Base-by-base conservation (phyloP, 2,888 invertebrate species). In the Acleris literana region DNA sequence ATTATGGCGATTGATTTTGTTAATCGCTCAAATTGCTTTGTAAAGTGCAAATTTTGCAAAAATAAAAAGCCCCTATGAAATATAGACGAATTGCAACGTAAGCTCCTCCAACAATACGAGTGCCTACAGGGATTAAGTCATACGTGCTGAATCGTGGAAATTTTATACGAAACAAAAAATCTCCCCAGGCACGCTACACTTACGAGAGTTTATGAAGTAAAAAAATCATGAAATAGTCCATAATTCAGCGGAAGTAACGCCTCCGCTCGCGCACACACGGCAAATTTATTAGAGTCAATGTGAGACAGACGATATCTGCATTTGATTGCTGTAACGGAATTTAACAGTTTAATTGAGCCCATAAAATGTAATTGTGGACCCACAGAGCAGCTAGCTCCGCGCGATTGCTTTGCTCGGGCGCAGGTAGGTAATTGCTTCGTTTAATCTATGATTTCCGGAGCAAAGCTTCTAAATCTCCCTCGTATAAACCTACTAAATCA, bases 201-300 rank as follows among this genome's bases (percentile, higher is more conserved):
- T 70, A 54, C 66, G 46, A 56, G 67, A 66, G 60, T 69, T 65
- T 70, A 64, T 63, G 63, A 55, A 68, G 71, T 71, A 73, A 73
- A 76, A 79, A 76, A 73, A 76, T 74, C 71, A 74, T 69, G 72
- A 73, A 77, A 80, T 74, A 77, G 74, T 74, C 79, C 77, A 81
- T 84, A 82, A 77, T 81, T 85, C 76, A 78, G 68, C 68, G 62
- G 69, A 71, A 75, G 79, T 69, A 74, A 78, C 85, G 81, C 85
- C 85, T 79, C 81, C 82, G 68, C 72, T 83, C 82, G 72, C 73
- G 72, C 73, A 75, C 82, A 83, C 76, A 72, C 72, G 73, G 75
- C 70, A 77, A 79, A 80, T 81, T 83, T 81, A 79, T 81, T 77
- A 78, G 74, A 80, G 76, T 73, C 75, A 78, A 70, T 71, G 72